Percentiles rank a stretch among this genome's conserved stretches.
These are phyloP conservation scores for Lordiphosa stackelbergi DNA, from an alignment of 1,140 invertebrate species.

Conservation along the genomic window DNA sequence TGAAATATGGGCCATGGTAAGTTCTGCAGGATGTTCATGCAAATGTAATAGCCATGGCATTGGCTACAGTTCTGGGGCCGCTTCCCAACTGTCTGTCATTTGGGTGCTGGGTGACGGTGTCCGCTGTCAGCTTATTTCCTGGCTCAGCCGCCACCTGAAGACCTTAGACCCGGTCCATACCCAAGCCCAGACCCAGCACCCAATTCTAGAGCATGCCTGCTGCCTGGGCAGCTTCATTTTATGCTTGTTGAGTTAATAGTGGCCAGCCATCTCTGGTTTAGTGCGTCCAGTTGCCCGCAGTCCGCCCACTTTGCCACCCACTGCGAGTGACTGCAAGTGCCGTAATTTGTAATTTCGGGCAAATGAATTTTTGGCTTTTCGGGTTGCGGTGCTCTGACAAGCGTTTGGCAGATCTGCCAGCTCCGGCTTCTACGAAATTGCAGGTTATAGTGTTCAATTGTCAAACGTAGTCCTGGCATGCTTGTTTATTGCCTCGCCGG, in stretches of 20 bases:
- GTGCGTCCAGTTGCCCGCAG: constrained; percentile 29
- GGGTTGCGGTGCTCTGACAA: constrained; percentile 37
- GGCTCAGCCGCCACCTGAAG: constrained; percentile 44
- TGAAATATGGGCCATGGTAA: constrained; percentile 63
- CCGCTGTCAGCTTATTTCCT: constrained; percentile 66
- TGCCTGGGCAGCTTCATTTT: constrained; percentile 61
- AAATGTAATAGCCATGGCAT: constrained; percentile 62
- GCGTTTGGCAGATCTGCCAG: constrained; percentile 49
- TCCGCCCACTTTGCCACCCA: background rate
- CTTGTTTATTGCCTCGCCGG: constrained; percentile 44
- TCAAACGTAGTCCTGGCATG: constrained; percentile 35
- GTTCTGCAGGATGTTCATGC: constrained; percentile 35
- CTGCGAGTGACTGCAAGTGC: constrained; percentile 55
- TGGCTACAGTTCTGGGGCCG: constrained; percentile 8
- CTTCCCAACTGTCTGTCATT: constrained; percentile 33
- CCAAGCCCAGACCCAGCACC: background rate
- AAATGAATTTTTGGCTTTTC: constrained; percentile 71
- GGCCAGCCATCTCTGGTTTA: constrained; percentile 43
- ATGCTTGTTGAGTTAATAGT: constrained; percentile 75
- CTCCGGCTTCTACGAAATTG: constrained; percentile 23
- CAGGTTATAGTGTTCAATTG: constrained; percentile 61
- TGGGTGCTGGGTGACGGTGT: constrained; percentile 52
- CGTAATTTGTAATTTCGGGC: constrained; percentile 73
- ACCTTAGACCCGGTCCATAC: constrained; percentile 18
- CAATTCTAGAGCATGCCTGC: constrained; percentile 11